Conservation (phyloP, 2,888 invertebrate species). For the Furcula furcula region DNA sequence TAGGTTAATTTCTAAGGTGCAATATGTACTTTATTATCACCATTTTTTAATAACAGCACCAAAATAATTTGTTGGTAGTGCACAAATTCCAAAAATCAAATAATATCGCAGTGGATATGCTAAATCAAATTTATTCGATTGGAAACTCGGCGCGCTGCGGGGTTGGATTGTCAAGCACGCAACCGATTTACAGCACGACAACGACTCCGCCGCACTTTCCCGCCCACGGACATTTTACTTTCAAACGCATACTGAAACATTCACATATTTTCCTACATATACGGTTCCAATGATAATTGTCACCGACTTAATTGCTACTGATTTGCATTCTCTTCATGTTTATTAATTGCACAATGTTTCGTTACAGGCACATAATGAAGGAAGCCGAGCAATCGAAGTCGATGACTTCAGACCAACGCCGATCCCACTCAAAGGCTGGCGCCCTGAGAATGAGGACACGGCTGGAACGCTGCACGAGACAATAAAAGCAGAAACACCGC, state of each 20-base stretch:
- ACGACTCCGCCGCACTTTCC: slow-evolving; percentile 61
- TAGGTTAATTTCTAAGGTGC: too few relatives aligned
- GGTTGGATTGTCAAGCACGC: slow-evolving; percentile 55
- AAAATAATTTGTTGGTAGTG: too few relatives aligned
- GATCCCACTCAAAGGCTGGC: slow-evolving; percentile 66
- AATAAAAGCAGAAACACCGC: slow-evolving; percentile 40
- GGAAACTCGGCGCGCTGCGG: slow-evolving; percentile 56
- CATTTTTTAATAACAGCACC: too few relatives aligned
- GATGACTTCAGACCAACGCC: slow-evolving; percentile 68
- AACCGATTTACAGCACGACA: slow-evolving; percentile 52
- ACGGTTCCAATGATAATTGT: slow-evolving; percentile 21
- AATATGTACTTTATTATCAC: too few relatives aligned
- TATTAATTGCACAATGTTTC: slow-evolving; percentile 15
- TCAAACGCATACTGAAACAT: slow-evolving; percentile 68
- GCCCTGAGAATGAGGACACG: slow-evolving; percentile 36
- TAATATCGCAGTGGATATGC: slow-evolving; percentile 25
- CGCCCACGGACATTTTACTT: slow-evolving; percentile 72
- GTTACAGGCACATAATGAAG: slow-evolving; percentile 58
- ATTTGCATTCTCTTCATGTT: slow-evolving; percentile 19
- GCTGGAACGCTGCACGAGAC: slow-evolving; percentile 52
- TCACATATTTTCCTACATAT: slow-evolving; percentile 40
- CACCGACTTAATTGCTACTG: slow-evolving; percentile 22
- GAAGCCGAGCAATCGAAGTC: slow-evolving; percentile 45
- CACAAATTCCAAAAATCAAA: background rate
- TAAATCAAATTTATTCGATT: slow-evolving; percentile 56